Percentiles rank a stretch among this genome's conserved stretches.
phyloP scores from a whole-genome alignment of 2,888 invertebrate species.

The Eupelmus urozonus region DNA sequence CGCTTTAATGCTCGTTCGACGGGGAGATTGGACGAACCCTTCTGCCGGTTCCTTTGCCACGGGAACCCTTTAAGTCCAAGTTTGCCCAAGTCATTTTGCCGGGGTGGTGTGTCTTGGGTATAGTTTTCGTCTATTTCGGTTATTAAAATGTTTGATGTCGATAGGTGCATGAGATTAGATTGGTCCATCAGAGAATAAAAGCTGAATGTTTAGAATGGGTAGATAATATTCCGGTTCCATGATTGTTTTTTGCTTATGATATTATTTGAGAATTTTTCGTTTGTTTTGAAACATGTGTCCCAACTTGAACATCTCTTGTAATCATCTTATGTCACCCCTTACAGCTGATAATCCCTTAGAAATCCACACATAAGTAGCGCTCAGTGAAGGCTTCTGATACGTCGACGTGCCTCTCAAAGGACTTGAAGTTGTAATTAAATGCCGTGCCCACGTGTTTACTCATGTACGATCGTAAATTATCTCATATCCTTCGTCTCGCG shows the following conservation, averaged over 20 bases:
- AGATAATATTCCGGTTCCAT: no score
- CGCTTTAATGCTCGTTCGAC: constrained; percentile 26
- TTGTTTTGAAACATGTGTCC: no score
- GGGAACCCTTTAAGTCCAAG: not conserved
- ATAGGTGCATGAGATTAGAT: no score
- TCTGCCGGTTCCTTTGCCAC: not conserved
- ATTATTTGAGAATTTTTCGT: no score
- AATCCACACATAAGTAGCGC: not conserved
- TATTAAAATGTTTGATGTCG: no score
- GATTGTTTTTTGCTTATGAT: no score
- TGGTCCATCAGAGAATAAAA: no score
- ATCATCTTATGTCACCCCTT: no score
- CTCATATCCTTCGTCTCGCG: not conserved
- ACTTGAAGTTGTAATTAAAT: constrained; percentile 15
- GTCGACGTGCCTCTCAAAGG: not conserved
- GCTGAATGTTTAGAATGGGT: no score
- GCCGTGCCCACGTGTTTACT: constrained; percentile 6
- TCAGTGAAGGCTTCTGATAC: not conserved
- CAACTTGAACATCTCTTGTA: no score
- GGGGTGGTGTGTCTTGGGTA: no score
- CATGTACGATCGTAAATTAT: not conserved
- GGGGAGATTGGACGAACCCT: not conserved
- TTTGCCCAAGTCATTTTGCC: not conserved
- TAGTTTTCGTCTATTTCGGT: no score
- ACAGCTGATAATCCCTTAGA: constrained; percentile 3